These are phyloP conservation scores for Andrena flavipes DNA, from an alignment of 2,888 invertebrate genomes.

Conservation along the genomic window DNA sequence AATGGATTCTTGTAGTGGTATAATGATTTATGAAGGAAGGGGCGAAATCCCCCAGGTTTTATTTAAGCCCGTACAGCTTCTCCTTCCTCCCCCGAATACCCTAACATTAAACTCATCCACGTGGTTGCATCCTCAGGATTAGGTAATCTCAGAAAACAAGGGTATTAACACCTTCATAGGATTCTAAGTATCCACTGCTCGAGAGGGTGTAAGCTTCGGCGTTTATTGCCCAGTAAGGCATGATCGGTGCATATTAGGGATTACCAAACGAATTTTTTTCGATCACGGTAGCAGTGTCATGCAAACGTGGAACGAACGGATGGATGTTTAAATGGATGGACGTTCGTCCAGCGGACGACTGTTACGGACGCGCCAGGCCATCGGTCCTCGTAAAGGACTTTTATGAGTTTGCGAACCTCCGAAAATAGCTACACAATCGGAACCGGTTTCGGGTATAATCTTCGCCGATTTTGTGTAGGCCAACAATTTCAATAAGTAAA, in stretches of 20 bases:
- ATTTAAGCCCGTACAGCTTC: too few species aligned
- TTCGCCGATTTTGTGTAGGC: conserved; percentile 66
- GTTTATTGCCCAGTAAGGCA: conserved; percentile 9
- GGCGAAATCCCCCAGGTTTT: too few species aligned
- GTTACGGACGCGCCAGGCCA: conserved; percentile 38
- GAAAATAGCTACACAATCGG: conserved; percentile 73
- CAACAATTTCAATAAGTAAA: conserved; percentile 60
- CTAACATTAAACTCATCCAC: too few species aligned
- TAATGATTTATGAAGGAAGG: too few species aligned
- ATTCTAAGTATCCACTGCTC: too few species aligned
- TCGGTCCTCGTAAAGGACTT: conserved; percentile 69
- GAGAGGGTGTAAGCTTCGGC: not conserved
- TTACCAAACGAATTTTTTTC: conserved; percentile 1
- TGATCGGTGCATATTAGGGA: not conserved
- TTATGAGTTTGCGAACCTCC: conserved; percentile 72
- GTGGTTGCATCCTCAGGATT: not conserved
- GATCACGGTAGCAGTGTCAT: not conserved
- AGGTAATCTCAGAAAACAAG: not conserved
- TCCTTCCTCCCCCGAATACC: too few species aligned
- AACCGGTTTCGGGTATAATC: conserved; percentile 70
- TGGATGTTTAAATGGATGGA: conserved; percentile 21
- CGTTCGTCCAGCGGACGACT: conserved; percentile 3
- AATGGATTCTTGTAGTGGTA: too few species aligned
- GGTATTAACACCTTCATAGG: not conserved
- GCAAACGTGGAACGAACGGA: conserved; percentile 15